Evolutionary conservation across 2,888 invertebrate species (phyloP), one percentile per base, ranked within the genome.

Genomic region (Leptinotarsa peninsularis): DNA sequence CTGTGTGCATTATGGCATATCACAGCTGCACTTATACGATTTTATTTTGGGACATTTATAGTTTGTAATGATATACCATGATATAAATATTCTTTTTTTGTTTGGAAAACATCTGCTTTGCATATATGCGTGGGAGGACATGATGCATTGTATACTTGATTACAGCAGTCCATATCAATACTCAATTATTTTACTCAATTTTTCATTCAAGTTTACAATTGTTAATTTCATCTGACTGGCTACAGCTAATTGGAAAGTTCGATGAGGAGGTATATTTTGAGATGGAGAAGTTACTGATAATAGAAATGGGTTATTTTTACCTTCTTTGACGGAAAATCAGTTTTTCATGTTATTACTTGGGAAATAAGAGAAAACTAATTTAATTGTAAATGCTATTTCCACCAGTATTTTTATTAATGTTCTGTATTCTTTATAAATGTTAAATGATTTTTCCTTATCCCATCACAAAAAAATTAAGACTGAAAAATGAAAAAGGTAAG

Each of bases 221-320:
- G 67, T 15, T 74, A 77, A 80, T 80, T 78, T 75, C 74, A 76
- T 72, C 76, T 81, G 80, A 72, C 66, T 70, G 77, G 77, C 80
- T 82, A 82, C 79, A 58, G 21, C 18, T 58, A 74, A 84, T 86
- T 87, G 87, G 87, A 88, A 88, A 88, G 88, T 88, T 88, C 87
- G 86, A 87, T 52, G 85, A 85, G 76, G 74, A 79, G 75, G 77
- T 79, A 75, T 72, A 21, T 76, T 76, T 79, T 77, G 74, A 79
- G 79, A 79, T 79, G 74, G 78, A 43, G 43, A 43, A 13, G 77
- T 76, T 79, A 77, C 73, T 80, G 80, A 70, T 70, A 70, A 70
- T 49, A 49, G 58, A 80, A 79, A 80, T 77, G 73, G 73, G 76
- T 76, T 72, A 56, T 78, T 80, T 82, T 81, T 85, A 58, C 66